Evolutionary conservation across 2,797 vertebrate genomes (phyloP), one percentile per base, ranked within the genome.

Genomic region (Antennarius maculatus): DNA sequence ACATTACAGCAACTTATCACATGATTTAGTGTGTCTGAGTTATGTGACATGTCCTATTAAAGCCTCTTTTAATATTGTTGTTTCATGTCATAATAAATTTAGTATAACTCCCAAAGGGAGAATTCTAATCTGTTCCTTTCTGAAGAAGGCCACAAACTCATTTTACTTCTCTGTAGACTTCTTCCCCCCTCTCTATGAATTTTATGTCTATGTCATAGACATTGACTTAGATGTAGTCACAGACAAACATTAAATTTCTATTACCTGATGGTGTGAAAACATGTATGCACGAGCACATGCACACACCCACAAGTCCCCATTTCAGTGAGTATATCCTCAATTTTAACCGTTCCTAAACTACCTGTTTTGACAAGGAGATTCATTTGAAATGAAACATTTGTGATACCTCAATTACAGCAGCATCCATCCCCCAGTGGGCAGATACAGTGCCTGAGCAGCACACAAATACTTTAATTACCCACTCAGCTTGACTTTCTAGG

Each of bases 401-500:
- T 85, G 81, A 83, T 75, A 82, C 67, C 73, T 85, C 76, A 83
- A 81, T 84, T 85, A 84, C 65, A 81, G 76, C 2, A 18, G 80
- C 67, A 78, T 74, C 57, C 54, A 65, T 71, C 43, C 68, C 79
- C 70, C 61, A 66, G 72, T 70, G 66, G 63, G 74, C 55, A 61
- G 70, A 76, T 52, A 63, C 47, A 5, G 67, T 31, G 72, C 62
- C 65, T 71, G 71, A 82, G 69, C 57, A 72, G 66, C 71, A 74
- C 71, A 74, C 69, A 63, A 72, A 79, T 37, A 65, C 78, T 79
- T 82, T 87, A 86, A 89, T 89, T 88, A 89, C 67, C 69, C 60
- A 77, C 74, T 82, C 69, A 72, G 73, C 65, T 77, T 61, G 66
- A 73, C 70, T 81, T 61, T 37, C 67, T 66, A 61, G 72, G 85